Base-by-base conservation (phyloP, 2,797 vertebrate species). In the Lutra lutra region DNA sequence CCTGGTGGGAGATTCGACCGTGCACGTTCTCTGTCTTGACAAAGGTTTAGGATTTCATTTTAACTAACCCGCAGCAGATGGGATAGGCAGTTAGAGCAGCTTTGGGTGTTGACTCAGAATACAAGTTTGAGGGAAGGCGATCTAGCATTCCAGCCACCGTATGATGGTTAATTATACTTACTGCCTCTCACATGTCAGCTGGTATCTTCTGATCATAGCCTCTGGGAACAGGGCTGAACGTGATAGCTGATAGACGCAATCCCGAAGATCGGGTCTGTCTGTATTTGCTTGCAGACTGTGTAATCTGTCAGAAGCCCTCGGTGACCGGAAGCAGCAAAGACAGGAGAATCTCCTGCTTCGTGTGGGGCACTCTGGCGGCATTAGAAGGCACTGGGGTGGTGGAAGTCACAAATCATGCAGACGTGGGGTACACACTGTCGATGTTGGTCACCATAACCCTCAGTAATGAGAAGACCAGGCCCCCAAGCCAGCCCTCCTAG, bases 71-170 rank as follows among this genome's bases (percentile, higher is more conserved):
- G n/a, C 27, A n/a, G 83, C 84, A 2, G 51, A 84, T 51, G 29
- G 35, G 62, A 88, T 77, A 88, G 91, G 48, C 54, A 66, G 96
- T 95, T 80, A 15, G n/a, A 35, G 84, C 60, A 91, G 85, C 95
- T 58, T 38, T 94, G 94, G 46, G 51, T 97, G 43, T 89, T 94
- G 96, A 68, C 84, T 90, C 32, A 23, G 80, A 84, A 80, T 51
- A 75, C 66, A 95, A 98, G 70, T 95, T 97, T 95, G 79, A 54
- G 73, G 91, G 95, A 40, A 90, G 79, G 32, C 94, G 95, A 54
- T 48, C 92, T 86, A 95, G 27, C 85, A 1, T 9, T n/a, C 54
- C 43, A 91, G 92, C 48, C n/a, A 1, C 15, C 0, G 56, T 3
- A 1, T 14, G 29, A 4, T 17, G 21, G 35, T 17, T 23, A 68